These are phyloP conservation scores for Himantopus leucocephalus DNA, from an alignment of 2,113 vertebrate species.

Conservation along the genomic window DNA sequence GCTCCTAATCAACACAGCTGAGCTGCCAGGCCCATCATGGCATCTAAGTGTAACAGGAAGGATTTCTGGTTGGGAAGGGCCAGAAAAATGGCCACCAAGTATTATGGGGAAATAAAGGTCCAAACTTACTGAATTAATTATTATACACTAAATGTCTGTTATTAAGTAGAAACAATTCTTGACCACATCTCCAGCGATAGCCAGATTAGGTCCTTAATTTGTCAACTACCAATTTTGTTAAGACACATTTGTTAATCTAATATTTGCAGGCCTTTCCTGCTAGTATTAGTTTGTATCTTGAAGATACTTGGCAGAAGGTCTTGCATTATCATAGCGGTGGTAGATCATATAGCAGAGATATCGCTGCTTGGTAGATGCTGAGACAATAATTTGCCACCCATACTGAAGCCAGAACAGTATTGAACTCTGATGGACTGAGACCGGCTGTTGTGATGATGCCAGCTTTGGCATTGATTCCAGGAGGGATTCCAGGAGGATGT, in stretches of 20 bases:
- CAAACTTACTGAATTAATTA: background rate
- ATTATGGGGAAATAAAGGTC: background rate
- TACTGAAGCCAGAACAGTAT: background rate
- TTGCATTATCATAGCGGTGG: background rate
- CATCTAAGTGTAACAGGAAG: background rate
- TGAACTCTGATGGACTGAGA: slow-evolving; percentile 27
- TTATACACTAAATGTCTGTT: background rate
- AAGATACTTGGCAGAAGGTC: background rate
- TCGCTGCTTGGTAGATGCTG: background rate
- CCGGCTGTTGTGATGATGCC: background rate
- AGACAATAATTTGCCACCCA: background rate
- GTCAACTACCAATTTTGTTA: background rate
- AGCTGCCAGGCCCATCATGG: background rate
- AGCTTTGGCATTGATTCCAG: background rate
- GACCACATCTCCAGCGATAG: background rate
- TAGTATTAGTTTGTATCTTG: background rate
- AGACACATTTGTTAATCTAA: background rate
- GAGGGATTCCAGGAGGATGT: background rate
- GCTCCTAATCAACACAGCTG: background rate
- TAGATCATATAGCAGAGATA: background rate
- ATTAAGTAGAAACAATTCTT: background rate
- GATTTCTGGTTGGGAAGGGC: background rate
- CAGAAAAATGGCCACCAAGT: background rate
- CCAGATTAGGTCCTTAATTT: background rate
- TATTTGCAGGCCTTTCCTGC: background rate